Conservation (phyloP, 2,797 vertebrate species). For the Gadopsis bispinosus region DNA sequence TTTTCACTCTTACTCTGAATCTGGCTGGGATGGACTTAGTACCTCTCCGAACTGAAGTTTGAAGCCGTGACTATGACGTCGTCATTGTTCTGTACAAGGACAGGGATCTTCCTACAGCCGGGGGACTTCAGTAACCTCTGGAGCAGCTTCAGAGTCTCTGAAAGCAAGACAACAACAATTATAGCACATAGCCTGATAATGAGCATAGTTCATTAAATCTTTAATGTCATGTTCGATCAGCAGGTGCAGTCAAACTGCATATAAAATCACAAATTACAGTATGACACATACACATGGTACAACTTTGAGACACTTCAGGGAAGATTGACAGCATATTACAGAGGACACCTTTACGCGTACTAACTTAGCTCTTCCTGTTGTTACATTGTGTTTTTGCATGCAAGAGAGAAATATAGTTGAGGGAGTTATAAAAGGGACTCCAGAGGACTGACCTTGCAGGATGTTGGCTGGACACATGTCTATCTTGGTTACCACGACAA, state of each 20-base stretch:
- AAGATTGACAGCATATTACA: not conserved
- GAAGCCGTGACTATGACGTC: slow-evolving; percentile 97
- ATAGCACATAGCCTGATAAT: not conserved
- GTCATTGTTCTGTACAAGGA: slow-evolving; percentile 97
- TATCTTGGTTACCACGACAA: slow-evolving; percentile 98
- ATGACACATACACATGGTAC: not conserved
- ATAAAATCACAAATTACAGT: not conserved
- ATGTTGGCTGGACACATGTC: slow-evolving; percentile 99
- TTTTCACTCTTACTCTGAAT: not conserved
- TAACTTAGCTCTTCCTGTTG: no score
- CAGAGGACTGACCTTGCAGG: slow-evolving; percentile 89
- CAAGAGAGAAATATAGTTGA: not conserved
- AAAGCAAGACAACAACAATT: not conserved
- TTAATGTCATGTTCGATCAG: not conserved
- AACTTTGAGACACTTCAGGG: not conserved
- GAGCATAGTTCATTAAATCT: not conserved
- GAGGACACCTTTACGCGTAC: not conserved
- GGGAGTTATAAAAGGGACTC: not conserved
- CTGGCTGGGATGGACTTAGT: not conserved
- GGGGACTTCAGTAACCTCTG: slow-evolving; percentile 98
- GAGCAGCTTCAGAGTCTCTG: slow-evolving; percentile 96
- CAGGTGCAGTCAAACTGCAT: not conserved
- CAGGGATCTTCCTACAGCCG: slow-evolving; percentile 97
- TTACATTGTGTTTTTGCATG: not conserved
- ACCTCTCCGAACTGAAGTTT: slow-evolving; percentile 99